Percentiles rank a stretch among this genome's conserved stretches.
These are phyloP conservation scores for Drosophila borealis DNA, from an alignment of 2,888 invertebrate genomes.

Conservation along the genomic window DNA sequence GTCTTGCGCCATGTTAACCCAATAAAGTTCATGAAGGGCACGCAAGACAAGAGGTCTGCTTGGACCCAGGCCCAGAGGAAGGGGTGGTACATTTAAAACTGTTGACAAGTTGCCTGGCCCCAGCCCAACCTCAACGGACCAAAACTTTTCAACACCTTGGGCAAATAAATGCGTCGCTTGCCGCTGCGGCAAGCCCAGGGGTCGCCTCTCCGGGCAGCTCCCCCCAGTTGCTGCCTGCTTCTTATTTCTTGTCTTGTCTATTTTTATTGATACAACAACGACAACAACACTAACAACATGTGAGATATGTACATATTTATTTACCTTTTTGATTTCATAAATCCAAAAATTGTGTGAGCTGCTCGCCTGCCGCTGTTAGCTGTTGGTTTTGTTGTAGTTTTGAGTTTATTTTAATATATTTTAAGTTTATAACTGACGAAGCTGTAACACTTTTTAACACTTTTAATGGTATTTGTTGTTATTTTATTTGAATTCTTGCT, in stretches of 20 bases:
- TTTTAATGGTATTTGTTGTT: slow-evolving; percentile 51
- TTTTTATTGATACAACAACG: slow-evolving; percentile 63
- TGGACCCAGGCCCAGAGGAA: background rate
- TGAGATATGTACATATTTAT: slow-evolving; percentile 34
- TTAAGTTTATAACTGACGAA: slow-evolving; percentile 6
- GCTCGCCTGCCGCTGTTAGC: slow-evolving; percentile 5
- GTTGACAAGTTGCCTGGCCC: slow-evolving; percentile 49
- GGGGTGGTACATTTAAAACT: slow-evolving; percentile 27
- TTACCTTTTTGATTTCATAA: slow-evolving; percentile 75
- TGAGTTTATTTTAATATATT: slow-evolving; percentile 5
- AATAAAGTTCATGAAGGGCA: slow-evolving; percentile 28
- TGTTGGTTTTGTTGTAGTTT: slow-evolving; percentile 19
- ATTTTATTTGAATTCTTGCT: slow-evolving; percentile 48
- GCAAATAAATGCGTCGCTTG: slow-evolving; percentile 67
- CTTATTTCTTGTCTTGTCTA: slow-evolving; percentile 53
- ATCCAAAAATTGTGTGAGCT: slow-evolving; percentile 58
- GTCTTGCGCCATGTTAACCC: slow-evolving; percentile 7
- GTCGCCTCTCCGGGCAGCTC: slow-evolving; percentile 7
- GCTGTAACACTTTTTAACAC: slow-evolving; percentile 35
- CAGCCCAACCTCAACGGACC: slow-evolving; percentile 15
- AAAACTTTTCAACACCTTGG: slow-evolving; percentile 72
- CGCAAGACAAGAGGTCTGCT: slow-evolving; percentile 8
- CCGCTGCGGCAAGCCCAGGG: slow-evolving; percentile 15
- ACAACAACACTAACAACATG: slow-evolving; percentile 32
- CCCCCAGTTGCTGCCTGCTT: slow-evolving; percentile 19